Conservation (phyloP, 2,797 vertebrate species). For the Anomalospiza imberbis region DNA sequence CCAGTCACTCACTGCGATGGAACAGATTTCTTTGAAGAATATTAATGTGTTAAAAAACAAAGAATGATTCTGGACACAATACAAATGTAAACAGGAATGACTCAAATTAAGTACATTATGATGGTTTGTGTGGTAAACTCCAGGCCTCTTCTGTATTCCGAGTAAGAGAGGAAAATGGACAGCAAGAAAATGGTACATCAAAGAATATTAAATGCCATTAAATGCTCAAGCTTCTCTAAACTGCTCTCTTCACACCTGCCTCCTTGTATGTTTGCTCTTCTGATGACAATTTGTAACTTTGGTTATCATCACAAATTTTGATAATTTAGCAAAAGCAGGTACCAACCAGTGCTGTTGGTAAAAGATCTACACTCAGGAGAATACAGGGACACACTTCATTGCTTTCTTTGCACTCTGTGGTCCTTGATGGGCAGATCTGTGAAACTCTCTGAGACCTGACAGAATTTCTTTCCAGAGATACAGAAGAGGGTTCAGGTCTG, state of each 20-base stretch:
- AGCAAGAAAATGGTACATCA: neutral
- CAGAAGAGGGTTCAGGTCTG: neutral
- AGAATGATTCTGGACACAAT: neutral
- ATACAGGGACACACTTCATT: neutral
- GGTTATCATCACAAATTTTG: neutral
- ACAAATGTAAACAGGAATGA: neutral
- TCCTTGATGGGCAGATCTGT: neutral
- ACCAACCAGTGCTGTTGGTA: neutral
- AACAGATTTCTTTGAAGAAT: conserved; percentile 10
- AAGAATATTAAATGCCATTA: neutral
- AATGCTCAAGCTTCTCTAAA: neutral
- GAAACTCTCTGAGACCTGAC: neutral
- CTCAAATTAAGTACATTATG: neutral
- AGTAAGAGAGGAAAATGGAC: neutral
- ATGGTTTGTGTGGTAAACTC: neutral
- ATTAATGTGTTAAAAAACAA: conserved; percentile 10
- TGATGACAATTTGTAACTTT: neutral
- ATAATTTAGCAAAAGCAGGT: neutral
- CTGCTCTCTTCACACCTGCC: neutral
- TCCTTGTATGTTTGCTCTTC: neutral
- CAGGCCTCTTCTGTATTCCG: neutral
- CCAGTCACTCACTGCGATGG: neutral
- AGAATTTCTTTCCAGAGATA: neutral
- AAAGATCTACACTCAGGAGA: neutral
- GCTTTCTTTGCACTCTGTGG: neutral